phyloP scores from a whole-genome alignment of 1,140 invertebrate species.

The Hyles euphorbiae region DNA sequence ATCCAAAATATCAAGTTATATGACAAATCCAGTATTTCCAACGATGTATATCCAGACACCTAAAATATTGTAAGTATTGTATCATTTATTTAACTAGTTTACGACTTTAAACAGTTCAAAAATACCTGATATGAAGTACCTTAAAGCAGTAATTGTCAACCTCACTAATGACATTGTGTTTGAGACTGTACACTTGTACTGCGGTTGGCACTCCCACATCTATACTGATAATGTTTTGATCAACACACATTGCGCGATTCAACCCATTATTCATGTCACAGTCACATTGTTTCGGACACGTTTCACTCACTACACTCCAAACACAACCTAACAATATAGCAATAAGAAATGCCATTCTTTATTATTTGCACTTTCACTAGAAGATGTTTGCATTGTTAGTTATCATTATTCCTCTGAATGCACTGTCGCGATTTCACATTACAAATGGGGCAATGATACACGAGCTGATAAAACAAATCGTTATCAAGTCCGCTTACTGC shows the following conservation, averaged over 20 bases:
- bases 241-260: slow-evolving; percentile 66
- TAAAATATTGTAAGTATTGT: slow-evolving; percentile 33
- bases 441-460: slow-evolving; percentile 49
- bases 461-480: slow-evolving; percentile 39
- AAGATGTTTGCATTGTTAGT: slow-evolving; percentile 8
- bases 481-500: slow-evolving; percentile 29
- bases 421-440: slow-evolving; percentile 36
- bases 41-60: slow-evolving; percentile 52
- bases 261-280: slow-evolving; percentile 71
- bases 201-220: slow-evolving; percentile 65
- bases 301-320: slow-evolving; percentile 19
- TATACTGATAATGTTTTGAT: slow-evolving; percentile 68
- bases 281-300: slow-evolving; percentile 73
- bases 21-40: slow-evolving; percentile 59
- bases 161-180: slow-evolving; percentile 69
- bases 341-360: slow-evolving; percentile 41
- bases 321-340: slow-evolving; percentile 32
- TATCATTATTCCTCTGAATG: slow-evolving; percentile 11
- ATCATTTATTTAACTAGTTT: too few relatives aligned
- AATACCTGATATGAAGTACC: slow-evolving; percentile 39
- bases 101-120: too few relatives aligned
- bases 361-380: slow-evolving; percentile 20
- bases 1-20: slow-evolving; percentile 72
- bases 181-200: slow-evolving; percentile 71
- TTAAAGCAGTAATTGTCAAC: slow-evolving; percentile 72